phyloP scores from a whole-genome alignment of 2,113 vertebrate species.

The Bubalus kerabau region DNA sequence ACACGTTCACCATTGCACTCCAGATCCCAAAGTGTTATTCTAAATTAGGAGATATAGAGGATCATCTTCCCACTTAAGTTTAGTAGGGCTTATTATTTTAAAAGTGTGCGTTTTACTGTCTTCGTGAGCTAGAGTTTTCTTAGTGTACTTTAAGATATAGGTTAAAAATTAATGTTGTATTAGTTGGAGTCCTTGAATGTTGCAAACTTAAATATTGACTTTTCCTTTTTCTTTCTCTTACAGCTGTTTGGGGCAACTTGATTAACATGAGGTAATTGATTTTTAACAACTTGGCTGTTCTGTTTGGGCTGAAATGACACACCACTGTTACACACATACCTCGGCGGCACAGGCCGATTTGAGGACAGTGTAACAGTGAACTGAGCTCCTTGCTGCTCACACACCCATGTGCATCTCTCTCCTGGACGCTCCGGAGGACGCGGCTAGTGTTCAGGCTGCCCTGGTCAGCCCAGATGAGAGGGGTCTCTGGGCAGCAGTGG shows the following conservation, averaged over 20 bases:
- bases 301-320: not conserved
- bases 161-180: slow-evolving; percentile 12
- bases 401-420: not conserved
- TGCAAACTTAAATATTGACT: slow-evolving; percentile 32
- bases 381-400: not conserved
- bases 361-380: not conserved
- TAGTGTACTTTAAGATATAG: not conserved
- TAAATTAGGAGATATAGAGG: not conserved
- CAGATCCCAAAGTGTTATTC: not conserved
- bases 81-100: not conserved
- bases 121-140: not conserved
- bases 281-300: slow-evolving; percentile 30
- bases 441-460: not conserved
- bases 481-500: not conserved
- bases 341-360: not conserved
- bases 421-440: not conserved
- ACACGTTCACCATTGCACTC: not conserved
- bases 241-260: slow-evolving; percentile 88
- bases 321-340: not conserved
- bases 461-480: not conserved
- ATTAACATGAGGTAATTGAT: slow-evolving; percentile 85
- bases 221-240: slow-evolving; percentile 58
- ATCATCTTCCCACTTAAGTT: not conserved
- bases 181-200: not conserved
- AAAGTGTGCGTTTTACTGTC: not conserved